phyloP scores from a whole-genome alignment of 2,113 vertebrate genomes.

The Menura novaehollandiae region DNA sequence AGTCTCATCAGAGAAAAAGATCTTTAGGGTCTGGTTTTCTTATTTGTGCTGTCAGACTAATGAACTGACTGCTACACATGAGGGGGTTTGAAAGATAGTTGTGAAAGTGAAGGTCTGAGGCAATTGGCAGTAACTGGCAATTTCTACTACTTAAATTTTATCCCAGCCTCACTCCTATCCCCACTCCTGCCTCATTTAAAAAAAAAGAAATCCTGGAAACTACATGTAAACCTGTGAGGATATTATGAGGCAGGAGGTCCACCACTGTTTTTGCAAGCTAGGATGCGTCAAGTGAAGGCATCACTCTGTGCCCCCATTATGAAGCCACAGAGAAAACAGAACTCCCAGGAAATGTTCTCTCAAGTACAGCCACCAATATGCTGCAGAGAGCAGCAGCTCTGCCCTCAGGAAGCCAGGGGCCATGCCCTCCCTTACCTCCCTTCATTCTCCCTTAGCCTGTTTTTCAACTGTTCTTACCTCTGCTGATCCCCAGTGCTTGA shows the following conservation, averaged over 20 bases:
- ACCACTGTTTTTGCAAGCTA: not conserved
- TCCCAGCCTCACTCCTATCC: not conserved
- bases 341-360: not conserved
- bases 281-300: not conserved
- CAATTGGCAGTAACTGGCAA: not conserved
- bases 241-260: not conserved
- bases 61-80: rapidly evolving
- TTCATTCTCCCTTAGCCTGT: not conserved
- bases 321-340: not conserved
- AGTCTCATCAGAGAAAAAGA: not conserved
- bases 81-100: not conserved
- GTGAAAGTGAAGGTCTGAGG: not conserved
- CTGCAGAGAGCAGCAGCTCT: not conserved
- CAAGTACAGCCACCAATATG: not conserved
- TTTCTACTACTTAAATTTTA: not conserved
- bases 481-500: not conserved
- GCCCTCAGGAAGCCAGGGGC: not conserved
- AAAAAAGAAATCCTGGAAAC: not conserved
- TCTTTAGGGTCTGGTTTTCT: not conserved
- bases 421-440: too few species aligned
- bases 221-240: not conserved
- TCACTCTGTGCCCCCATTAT: too few species aligned
- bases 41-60: not conserved
- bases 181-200: rapidly evolving
- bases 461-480: not conserved